Evolutionary conservation across 1,140 invertebrate genomes (phyloP), one percentile per base, ranked within the genome.

Genomic region (Drosophila ohnishii): DNA sequence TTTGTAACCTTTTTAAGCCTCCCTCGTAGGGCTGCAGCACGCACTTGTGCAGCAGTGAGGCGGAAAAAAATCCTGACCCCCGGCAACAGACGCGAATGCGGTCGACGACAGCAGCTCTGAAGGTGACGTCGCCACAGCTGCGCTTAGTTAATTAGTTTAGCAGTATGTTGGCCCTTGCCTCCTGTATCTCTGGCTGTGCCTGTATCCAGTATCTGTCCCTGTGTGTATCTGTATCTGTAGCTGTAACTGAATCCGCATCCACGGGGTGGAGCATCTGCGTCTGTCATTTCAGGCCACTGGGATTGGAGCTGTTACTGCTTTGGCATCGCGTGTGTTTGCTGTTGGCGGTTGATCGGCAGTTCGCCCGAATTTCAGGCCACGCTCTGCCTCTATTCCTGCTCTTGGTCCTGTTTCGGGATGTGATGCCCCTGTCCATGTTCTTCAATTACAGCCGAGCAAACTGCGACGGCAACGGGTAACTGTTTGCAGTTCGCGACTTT

Each of bases 91-190:
- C 65, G 47, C 51, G 74, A 62, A 62, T 75, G 70, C 63, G 60
- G 69, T 59, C 58, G 61, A 61, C 70, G 65, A 83, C 75, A 75
- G 58, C 16, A 14, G 45, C 59, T 56, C 28, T 50, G 60, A 75
- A 74, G 67, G 67, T 71, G 67, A 75, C 57, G 74, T 65, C n/a
- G 74, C 70, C 75, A 56, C 67, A 80, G 72, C 59, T 77, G 84
- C 69, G 83, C 83, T 87, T 87, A 87, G 84, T 87, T 87, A 87
- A 87, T 87, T 87, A 88, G 84, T 87, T 87, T 87, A 88, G 84
- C 77, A 88, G 80, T 71, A 69, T 76, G 75, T 61, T 56, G 62
- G 64, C 37, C 59, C 34, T 11, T 37, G 51, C 56, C 57, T 48
- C 57, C 61, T 35, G 39, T 58, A 44, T 28, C 62, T 50, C 34